Percentiles rank a stretch among this genome's conserved stretches.
These are phyloP conservation scores for Deroplatys truncata DNA, from an alignment of 2,888 invertebrate genomes.

Conservation along the genomic window DNA sequence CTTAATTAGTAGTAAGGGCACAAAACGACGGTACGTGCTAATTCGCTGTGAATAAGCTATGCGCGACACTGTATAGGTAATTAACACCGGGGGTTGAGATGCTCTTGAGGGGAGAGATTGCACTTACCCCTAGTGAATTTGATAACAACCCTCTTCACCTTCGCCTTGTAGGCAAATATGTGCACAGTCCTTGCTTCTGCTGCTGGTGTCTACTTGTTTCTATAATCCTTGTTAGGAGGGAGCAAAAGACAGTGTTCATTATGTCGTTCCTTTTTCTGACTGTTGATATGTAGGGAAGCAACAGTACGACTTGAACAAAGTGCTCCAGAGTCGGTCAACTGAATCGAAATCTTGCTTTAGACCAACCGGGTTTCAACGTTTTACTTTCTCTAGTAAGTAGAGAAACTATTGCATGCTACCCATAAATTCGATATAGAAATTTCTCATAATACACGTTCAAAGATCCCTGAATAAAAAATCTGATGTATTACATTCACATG, in stretches of 20 bases:
- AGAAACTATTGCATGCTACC: no score
- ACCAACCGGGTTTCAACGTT: no score
- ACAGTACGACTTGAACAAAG: no score
- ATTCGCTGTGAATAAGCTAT: neutral
- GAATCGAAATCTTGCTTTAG: no score
- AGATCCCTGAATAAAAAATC: no score
- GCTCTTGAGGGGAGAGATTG: neutral
- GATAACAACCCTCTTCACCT: neutral
- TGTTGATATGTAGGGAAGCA: no score
- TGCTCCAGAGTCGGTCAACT: no score
- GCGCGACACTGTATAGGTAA: neutral
- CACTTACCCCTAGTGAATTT: neutral
- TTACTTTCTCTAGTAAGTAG: no score
- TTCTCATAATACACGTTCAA: no score
- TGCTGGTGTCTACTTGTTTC: neutral
- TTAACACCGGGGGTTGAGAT: neutral
- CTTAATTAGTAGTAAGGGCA: neutral
- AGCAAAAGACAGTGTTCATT: neutral
- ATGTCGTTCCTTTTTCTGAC: no score
- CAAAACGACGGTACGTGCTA: neutral
- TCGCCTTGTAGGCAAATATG: neutral
- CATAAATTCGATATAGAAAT: no score
- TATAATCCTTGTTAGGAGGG: neutral
- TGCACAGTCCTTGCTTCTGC: neutral
- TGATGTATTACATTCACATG: no score